A percentile compares a stretch with the other conserved stretches of the same genome.
These are phyloP conservation scores for Diarsia brunnea DNA, from an alignment of 2,888 invertebrate species.

Conservation along the genomic window DNA sequence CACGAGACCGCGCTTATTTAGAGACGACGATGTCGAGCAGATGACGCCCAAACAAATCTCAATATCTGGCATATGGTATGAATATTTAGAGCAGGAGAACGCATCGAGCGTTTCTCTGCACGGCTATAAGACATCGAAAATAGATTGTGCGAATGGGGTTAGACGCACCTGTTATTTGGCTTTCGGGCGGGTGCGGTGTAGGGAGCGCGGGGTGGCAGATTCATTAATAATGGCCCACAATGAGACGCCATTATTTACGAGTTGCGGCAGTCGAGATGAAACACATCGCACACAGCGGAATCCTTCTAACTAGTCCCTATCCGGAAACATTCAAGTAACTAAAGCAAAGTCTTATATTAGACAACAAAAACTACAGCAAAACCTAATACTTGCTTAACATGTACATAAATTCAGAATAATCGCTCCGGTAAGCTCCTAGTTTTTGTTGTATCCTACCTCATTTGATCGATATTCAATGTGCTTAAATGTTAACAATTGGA, in stretches of 20 bases:
- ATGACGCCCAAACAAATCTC: conserved; percentile 90
- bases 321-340: conserved; percentile 60
- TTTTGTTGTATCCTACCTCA: conserved; percentile 66
- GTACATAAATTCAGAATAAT: conserved; percentile 42
- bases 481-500: conserved; percentile 79
- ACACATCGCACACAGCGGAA: conserved; percentile 79
- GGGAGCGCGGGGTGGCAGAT: conserved; percentile 83
- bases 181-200: conserved; percentile 83
- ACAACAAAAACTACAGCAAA: conserved; percentile 45
- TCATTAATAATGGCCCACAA: conserved; percentile 90
- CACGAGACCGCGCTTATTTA: conserved; percentile 86
- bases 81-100: conserved; percentile 89
- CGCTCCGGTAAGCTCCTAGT: conserved; percentile 42
- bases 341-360: conserved; percentile 49
- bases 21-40: conserved; percentile 86
- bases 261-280: conserved; percentile 84
- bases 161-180: conserved; percentile 91
- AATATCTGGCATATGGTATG: conserved; percentile 90
- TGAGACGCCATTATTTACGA: conserved; percentile 90
- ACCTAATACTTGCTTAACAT: conserved; percentile 43
- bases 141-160: conserved; percentile 91
- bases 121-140: conserved; percentile 90
- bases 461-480: conserved; percentile 75
- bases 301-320: conserved; percentile 70
- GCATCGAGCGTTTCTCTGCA: conserved; percentile 87